Evolutionary conservation across 2,888 invertebrate genomes (phyloP), one percentile per base, ranked within the genome.

Genomic region (Diachrysia chrysitis): DNA sequence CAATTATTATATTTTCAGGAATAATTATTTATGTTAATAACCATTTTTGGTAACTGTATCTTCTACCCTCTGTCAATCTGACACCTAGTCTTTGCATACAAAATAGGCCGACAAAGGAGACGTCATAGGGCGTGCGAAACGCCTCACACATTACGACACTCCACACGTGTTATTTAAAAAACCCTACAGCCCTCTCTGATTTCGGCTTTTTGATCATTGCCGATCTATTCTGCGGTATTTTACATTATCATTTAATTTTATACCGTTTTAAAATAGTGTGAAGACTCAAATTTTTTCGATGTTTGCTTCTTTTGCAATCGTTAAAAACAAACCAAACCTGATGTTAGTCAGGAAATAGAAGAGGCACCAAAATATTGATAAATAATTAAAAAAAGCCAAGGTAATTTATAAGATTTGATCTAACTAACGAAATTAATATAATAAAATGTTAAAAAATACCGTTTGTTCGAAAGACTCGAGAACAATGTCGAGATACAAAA

Each of bases 91-190:
- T 64, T 62, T 73, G 71, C 64, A 19, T 60, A 53, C 32, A 63
- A 58, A 68, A 67, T 42, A 66, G 32, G 65, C 83, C 81, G 82
- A 75, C 68, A 82, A 83, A 76, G 87, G 77, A 74, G 79, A 72
- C 69, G 79, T 82, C 84, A 80, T 71, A 81, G 79, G 83, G 86
- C 90, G 87, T 89, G 92, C 90, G 85, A 93, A 91, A 92, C 84
- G 86, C 83, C 88, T 92, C 89, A 90, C 91, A 92, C 90, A 82
- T 89, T 89, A 86, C 80, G 80, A 76, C 78, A 53, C 72, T 78
- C 72, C 76, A 77, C 85, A 85, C 88, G 88, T 85, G 75, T 86
- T 88, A 83, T 79, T 69, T 58, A 58, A 73, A 78, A 78, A 83
- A 81, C 65, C 71, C 69, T 67, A 69, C 73, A 76, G 61, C 79